phyloP scores from a whole-genome alignment of 2,888 invertebrate genomes.

The Eupeodes luniger region DNA sequence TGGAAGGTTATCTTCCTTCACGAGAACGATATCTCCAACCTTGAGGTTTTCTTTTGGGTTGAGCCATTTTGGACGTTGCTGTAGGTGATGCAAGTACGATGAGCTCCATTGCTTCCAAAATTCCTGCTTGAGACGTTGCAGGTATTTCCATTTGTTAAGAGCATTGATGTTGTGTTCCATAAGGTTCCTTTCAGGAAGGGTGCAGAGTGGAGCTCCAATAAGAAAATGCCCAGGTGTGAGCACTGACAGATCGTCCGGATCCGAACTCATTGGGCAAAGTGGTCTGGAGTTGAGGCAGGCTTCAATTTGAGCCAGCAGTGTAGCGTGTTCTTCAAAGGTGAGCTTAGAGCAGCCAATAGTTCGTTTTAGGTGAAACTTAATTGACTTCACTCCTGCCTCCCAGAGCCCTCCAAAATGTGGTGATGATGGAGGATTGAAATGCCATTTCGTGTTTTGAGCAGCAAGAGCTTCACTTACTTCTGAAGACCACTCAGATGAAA shows the following conservation, averaged over 20 bases:
- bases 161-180: no score
- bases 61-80: slow-evolving; percentile 61
- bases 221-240: slow-evolving; percentile 2
- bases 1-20: slow-evolving; percentile 25
- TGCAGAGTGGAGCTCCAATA: no score
- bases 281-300: slow-evolving; percentile 79
- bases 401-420: slow-evolving; percentile 74
- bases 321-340: slow-evolving; percentile 78
- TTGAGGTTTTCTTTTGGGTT: background rate
- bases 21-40: slow-evolving; percentile 33
- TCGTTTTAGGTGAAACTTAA: slow-evolving; percentile 78
- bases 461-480: background rate
- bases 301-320: slow-evolving; percentile 77
- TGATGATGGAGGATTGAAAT: slow-evolving; percentile 79
- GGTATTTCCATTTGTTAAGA: background rate
- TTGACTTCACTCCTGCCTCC: background rate
- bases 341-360: slow-evolving; percentile 75
- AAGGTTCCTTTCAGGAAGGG: no score
- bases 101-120: slow-evolving; percentile 64
- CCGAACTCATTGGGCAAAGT: slow-evolving; percentile 68
- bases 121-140: slow-evolving; percentile 47
- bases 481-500: no score
- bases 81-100: slow-evolving; percentile 58
- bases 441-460: slow-evolving; percentile 76
- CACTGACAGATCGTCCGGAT: slow-evolving; percentile 58